A percentile compares a stretch with the other conserved stretches of the same genome.
phyloP scores from a whole-genome alignment of 37 sponge, comb jelly and placozoan species.

The Ianthella basta region DNA sequence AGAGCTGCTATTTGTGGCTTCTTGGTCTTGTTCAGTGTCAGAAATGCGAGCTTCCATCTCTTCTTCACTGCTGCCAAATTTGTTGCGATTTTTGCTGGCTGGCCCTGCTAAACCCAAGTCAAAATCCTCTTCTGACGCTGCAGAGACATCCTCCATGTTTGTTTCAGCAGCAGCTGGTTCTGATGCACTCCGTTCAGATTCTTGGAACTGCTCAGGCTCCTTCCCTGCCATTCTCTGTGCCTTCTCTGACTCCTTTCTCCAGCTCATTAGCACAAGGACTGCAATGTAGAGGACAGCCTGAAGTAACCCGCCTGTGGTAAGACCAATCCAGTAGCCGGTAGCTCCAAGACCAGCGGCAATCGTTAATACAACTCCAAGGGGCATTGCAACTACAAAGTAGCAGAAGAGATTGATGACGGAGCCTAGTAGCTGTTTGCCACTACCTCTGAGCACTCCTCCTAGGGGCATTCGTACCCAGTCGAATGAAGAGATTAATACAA shows the following conservation, averaged over 20 bases:
- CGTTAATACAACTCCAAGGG: conserved; percentile 53
- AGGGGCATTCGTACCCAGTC: not conserved
- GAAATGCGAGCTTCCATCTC: no score
- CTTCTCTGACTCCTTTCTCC: conserved; percentile 63
- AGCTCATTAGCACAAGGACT: conserved; percentile 40
- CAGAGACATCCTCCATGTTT: no score
- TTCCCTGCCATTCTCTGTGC: conserved; percentile 26
- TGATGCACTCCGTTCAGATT: no score
- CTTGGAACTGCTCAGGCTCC: no score
- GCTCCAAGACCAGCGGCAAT: conserved; percentile 41
- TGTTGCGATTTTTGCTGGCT: no score
- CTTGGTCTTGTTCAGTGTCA: no score
- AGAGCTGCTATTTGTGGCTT: no score
- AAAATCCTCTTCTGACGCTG: no score
- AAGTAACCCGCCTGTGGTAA: not conserved
- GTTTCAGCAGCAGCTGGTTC: no score
- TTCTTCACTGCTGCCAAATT: no score
- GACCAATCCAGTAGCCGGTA: conserved; percentile 64
- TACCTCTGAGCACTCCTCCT: conserved; percentile 53
- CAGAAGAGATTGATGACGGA: conserved; percentile 44
- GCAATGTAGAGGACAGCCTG: conserved; percentile 35
- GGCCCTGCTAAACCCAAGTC: no score
- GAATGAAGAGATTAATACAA: not conserved
- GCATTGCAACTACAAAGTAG: conserved; percentile 56
- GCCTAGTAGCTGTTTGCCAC: conserved; percentile 46